A percentile compares a stretch with the other conserved stretches of the same genome.
Evolutionary conservation across 2,888 invertebrate genomes (phyloP).

Genomic region (Trypoxylon attenuatum): DNA sequence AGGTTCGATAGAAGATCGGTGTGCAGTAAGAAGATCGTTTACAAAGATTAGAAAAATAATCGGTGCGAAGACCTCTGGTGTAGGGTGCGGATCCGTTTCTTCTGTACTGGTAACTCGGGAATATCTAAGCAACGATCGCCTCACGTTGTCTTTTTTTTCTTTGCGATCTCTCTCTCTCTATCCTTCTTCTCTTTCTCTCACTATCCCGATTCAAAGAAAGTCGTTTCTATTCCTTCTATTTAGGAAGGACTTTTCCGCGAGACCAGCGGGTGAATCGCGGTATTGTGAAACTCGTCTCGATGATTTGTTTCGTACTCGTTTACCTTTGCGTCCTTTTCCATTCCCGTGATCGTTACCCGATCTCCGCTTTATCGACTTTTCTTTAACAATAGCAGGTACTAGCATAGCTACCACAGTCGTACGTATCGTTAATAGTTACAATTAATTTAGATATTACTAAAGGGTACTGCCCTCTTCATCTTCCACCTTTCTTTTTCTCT

Average conservation of each 20-base stretch:
- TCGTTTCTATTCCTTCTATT: background rate
- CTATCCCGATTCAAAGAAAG: background rate
- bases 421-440: slow-evolving; percentile 74
- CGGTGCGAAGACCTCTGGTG: slow-evolving; percentile 18
- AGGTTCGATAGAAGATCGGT: background rate
- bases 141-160: no score
- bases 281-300: background rate
- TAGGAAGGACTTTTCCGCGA: background rate
- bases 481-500: slow-evolving; percentile 24
- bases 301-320: background rate
- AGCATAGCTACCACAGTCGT: slow-evolving; percentile 76
- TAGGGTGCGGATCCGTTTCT: background rate
- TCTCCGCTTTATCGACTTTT: slow-evolving; percentile 40
- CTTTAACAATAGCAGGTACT: slow-evolving; percentile 75
- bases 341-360: slow-evolving; percentile 1
- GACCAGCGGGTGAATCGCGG: background rate
- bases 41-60: slow-evolving; percentile 48
- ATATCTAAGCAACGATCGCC: background rate
- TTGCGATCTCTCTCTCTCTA: background rate
- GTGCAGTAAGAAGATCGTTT: slow-evolving; percentile 20
- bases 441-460: slow-evolving; percentile 71
- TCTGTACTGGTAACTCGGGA: background rate
- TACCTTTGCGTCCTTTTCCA: background rate
- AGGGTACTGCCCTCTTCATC: slow-evolving; percentile 54
- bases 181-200: background rate